Base-by-base conservation (phyloP, 2,113 vertebrate species). In the Oceanites oceanicus region DNA sequence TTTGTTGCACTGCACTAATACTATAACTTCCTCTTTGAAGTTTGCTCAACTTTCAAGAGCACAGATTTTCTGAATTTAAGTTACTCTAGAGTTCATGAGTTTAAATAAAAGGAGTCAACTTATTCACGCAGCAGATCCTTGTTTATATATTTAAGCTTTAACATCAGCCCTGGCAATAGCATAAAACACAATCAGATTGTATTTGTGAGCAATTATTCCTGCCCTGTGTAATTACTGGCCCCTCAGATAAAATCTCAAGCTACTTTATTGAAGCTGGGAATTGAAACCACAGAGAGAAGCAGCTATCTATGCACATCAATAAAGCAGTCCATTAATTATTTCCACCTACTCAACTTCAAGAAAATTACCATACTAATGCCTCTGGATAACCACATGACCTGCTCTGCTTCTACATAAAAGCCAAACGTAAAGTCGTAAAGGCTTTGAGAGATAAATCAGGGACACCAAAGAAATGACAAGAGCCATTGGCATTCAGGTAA, bases 311-410 rank as follows among this genome's bases (percentile, higher is more conserved):
- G 88, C 91, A 95, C 92, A 94, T 96, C 97, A 97, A 97, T 97
- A 98, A 98, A 96, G 81, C 72, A 97, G 67, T 72, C 92, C 96
- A 97, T 96, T 98, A 95, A 97, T 98, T 98, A 97, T 96, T 97
- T 97, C 83, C 76, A 95, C 88, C 92, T 97, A 95, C 89, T 88
- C 90, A 95, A 67, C 81, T 96, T 91, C 61, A 97, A 95, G 94
- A 92, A 97, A 97, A 97, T 92, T 91, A 95, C 81, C 89, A 97
- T 95, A 65, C 65, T 96, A 95, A 97, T 96, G 92, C 73, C 61
- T 97, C 84, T 94, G 93, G 67, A 94, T 97, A 94, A 78, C 38
- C 86, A 94, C 65, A 93, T 25, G 76, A 73, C 66, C 82, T 83
- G 72, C n/a, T 92, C 70, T 71, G 96, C 87, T 56, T 95, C 92